Base-by-base conservation (phyloP, 1,140 invertebrate species). In the Theocolax elegans region DNA sequence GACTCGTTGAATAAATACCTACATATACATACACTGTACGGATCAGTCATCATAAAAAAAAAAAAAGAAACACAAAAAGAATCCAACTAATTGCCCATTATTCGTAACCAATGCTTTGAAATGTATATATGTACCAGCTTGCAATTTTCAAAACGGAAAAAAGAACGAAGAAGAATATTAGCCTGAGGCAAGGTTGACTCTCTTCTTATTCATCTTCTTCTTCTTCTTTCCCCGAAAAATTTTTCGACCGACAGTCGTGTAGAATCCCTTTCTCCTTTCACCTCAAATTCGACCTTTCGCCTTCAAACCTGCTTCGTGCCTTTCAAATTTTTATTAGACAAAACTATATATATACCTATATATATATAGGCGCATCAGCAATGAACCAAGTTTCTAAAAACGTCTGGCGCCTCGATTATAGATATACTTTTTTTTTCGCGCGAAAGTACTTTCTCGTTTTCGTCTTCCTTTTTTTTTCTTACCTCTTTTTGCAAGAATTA, bases 221-320 rank as follows among this genome's bases (percentile, higher is more conserved):
- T 53, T 15, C 2, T 53, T 53, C 40, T 38, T 23, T 38, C 40
- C 40, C 1, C 15, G 1, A 2, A 44, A 58, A 58, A 58, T 58
- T 31, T 35, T 31, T 19, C 35, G 31, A 21, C 17, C 62, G 58
- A 69, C 71, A 64, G 69, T 75, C 56, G 8, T 23, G 31, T 10
- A 25, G 69, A 35, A 35, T 73, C n/a, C n/a, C n/a, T n/a, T 75
- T 78, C 75, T 76, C 75, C 72, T 76, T 76, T 79, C 73, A 72
- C 74, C 72, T 76, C 64, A 75, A 75, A 74, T 72, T 74, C 74
- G 72, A 74, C 69, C 72, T 75, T 75, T 75, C 71, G 68, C 72
- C 54, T 67, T 67, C 54, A 15, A 51, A 21, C 0, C 13, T 19
- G 10, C 44, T 21, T 46, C 19, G 13, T 29, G 3, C n/a, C 51